Percentiles rank a stretch among this genome's conserved stretches.
phyloP scores from a whole-genome alignment of 1,140 invertebrate genomes.

The Eriocheir sinensis region DNA sequence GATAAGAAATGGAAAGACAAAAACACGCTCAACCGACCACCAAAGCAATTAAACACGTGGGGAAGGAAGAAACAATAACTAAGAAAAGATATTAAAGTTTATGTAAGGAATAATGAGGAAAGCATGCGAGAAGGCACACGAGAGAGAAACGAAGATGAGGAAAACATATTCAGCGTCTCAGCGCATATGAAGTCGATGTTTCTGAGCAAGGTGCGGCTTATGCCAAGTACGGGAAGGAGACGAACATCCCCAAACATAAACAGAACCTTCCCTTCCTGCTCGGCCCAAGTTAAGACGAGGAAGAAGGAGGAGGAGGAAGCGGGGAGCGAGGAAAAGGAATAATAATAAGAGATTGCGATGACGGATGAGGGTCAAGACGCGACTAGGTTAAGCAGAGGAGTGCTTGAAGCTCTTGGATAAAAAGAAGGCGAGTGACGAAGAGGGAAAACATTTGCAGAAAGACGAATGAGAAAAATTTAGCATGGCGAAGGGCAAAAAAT shows the following conservation, averaged over 20 bases:
- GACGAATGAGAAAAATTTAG: neutral
- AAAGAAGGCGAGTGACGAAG: neutral
- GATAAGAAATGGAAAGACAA: neutral
- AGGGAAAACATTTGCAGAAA: neutral
- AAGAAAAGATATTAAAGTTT: neutral
- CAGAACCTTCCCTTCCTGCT: neutral
- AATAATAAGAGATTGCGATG: neutral
- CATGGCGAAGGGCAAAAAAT: neutral
- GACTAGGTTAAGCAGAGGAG: no score
- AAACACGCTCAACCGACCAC: neutral
- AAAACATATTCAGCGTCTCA: neutral
- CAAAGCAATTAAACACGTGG: neutral
- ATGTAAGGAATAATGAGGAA: neutral
- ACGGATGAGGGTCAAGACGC: no score
- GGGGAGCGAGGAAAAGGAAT: neutral
- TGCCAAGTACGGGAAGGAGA: neutral
- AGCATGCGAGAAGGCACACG: neutral
- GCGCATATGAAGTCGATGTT: neutral
- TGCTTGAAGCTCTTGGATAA: no score
- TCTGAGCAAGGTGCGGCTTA: conserved; percentile 20
- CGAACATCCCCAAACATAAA: neutral
- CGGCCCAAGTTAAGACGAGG: neutral
- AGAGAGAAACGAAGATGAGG: neutral
- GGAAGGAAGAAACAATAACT: neutral
- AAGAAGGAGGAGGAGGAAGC: neutral